These are phyloP conservation scores for Sycophila texana DNA, from an alignment of 2,888 invertebrate species.

Conservation along the genomic window DNA sequence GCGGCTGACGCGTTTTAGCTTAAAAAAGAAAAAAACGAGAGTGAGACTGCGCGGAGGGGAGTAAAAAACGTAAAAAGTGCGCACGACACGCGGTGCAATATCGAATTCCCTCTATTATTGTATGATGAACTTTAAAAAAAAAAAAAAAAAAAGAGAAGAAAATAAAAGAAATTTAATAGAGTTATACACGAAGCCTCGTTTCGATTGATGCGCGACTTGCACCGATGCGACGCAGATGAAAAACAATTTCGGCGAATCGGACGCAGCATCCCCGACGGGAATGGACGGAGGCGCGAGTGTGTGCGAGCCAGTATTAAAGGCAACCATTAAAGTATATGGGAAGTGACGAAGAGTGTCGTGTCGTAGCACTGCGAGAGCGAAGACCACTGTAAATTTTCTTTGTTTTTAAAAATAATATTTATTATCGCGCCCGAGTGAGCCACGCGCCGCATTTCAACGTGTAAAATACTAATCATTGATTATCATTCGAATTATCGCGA, in stretches of 20 bases:
- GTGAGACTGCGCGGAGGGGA: slow-evolving; percentile 60
- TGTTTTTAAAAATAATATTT: slow-evolving; percentile 72
- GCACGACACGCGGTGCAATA: slow-evolving; percentile 67
- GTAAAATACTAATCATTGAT: slow-evolving; percentile 74
- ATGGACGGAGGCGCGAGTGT: slow-evolving; percentile 36
- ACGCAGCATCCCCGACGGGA: background rate
- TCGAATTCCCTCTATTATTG: slow-evolving; percentile 59
- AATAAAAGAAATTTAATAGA: slow-evolving; percentile 33
- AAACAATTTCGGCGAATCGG: slow-evolving; percentile 12
- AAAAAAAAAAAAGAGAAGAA: background rate
- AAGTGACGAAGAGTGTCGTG: slow-evolving; percentile 48
- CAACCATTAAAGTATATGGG: slow-evolving; percentile 42
- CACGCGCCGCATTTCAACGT: slow-evolving; percentile 71
- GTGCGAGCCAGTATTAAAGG: slow-evolving; percentile 56
- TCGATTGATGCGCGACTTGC: slow-evolving; percentile 37
- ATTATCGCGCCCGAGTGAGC: slow-evolving; percentile 71
- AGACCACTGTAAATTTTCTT: slow-evolving; percentile 74
- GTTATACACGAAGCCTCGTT: slow-evolving; percentile 21
- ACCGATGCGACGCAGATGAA: slow-evolving; percentile 9
- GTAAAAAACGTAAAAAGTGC: slow-evolving; percentile 53
- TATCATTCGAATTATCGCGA: slow-evolving; percentile 73
- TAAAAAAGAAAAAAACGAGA: slow-evolving; percentile 54
- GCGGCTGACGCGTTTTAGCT: slow-evolving; percentile 55
- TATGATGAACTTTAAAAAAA: slow-evolving; percentile 16
- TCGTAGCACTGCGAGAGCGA: slow-evolving; percentile 44